phyloP scores from a whole-genome alignment of 2,797 vertebrate genomes.

The Myoxocephalus aenaeus region DNA sequence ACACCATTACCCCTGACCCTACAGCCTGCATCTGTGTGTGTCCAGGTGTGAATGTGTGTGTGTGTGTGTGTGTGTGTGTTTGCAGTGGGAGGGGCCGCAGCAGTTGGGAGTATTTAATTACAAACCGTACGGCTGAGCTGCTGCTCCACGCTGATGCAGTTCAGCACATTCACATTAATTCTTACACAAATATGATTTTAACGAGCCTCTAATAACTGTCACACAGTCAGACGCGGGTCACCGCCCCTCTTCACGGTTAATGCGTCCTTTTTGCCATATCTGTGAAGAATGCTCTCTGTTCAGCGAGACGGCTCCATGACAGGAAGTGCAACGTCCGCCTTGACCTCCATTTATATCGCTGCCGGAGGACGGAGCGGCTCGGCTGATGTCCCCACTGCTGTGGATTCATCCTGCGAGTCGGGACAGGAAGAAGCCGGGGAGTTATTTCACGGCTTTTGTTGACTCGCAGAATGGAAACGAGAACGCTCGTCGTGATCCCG shows the following conservation, averaged over 20 bases:
- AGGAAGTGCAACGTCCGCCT: conserved; percentile 6
- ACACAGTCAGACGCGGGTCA: conserved; percentile 44
- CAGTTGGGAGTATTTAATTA: conserved; percentile 53
- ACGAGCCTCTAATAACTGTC: conserved; percentile 49
- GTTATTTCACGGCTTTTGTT: background rate
- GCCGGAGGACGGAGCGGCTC: background rate
- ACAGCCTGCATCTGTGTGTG: conserved; percentile 38
- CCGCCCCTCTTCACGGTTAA: conserved; percentile 43
- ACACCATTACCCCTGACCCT: conserved; percentile 73
- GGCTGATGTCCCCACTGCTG: background rate
- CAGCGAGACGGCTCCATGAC: background rate
- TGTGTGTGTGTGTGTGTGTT: conserved; percentile 15
- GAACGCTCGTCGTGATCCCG: background rate
- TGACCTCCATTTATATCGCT: conserved; percentile 40
- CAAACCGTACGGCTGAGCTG: conserved; percentile 48
- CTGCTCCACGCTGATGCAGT: conserved; percentile 40
- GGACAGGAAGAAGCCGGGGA: background rate
- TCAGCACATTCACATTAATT: conserved; percentile 52
- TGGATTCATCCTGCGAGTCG: conserved; percentile 4
- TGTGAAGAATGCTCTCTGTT: conserved; percentile 22
- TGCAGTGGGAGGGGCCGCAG: background rate
- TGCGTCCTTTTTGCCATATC: conserved; percentile 9
- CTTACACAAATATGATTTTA: conserved; percentile 63
- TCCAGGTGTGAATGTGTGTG: conserved; percentile 23
- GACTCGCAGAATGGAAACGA: background rate